These are phyloP conservation scores for Apis cerana DNA, from an alignment of 1,140 invertebrate species.

Conservation along the genomic window DNA sequence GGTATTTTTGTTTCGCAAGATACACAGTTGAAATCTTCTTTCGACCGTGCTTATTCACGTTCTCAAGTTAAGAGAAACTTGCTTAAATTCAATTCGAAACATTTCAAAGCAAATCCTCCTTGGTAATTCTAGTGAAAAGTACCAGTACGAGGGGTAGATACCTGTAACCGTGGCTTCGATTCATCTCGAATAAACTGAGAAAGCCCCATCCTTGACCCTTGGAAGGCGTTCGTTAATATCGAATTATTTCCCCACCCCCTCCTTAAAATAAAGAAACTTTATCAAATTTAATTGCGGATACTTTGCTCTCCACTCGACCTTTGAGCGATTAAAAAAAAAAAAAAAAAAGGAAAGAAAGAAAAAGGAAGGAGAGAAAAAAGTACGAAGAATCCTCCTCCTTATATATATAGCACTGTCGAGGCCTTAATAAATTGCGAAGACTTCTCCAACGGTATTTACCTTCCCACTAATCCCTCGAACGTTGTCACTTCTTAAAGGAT, in stretches of 20 bases:
- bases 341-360: too few species aligned
- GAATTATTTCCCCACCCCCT: not conserved
- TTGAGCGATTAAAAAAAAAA: constrained; percentile 6
- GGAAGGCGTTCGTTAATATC: not conserved
- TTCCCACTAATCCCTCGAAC: constrained; percentile 33
- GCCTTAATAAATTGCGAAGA: constrained; percentile 32
- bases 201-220: too few species aligned
- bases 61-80: not conserved
- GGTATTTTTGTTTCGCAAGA: not conserved
- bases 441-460: constrained; percentile 18
- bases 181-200: not conserved
- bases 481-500: constrained; percentile 47
- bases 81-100: not conserved
- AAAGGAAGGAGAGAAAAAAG: too few species aligned
- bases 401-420: not conserved
- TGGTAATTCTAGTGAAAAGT: not conserved
- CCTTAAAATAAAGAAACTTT: not conserved
- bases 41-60: not conserved
- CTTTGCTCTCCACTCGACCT: not conserved
- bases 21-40: not conserved
- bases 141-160: too few species aligned
- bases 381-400: not conserved
- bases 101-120: constrained; percentile 1
- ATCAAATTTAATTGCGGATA: constrained; percentile 14
- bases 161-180: not conserved